Base-by-base conservation (phyloP, 1,140 invertebrate genomes). In the Trachymyrmex septentrionalis region DNA sequence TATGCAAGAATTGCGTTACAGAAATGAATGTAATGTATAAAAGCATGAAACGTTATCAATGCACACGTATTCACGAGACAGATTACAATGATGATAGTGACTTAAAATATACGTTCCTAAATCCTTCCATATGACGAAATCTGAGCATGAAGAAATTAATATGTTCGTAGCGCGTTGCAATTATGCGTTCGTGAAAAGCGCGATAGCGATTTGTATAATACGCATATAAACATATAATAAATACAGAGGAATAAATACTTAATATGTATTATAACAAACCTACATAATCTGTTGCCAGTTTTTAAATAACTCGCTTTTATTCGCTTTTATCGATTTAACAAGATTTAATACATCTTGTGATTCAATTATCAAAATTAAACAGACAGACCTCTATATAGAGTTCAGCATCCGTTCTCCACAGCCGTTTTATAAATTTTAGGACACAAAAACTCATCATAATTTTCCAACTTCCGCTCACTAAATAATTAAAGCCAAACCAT, bases 231-330 rank as follows among this genome's bases (percentile, higher is more conserved):
- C 38, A 72, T 82, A 77, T 61, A 90, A 90, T 90, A 90, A 90
- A 90, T 90, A 90, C 64, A 90, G 63, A 87, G 48, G 72, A 90
- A 90, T 90, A 90, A 90, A 90, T 90, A 90, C 82, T 90, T 87
- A 85, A 90, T 50, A 66, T 84, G 59, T 71, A 63, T 86, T 66
- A 55, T 72, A 75, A 82, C 7, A 86, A 77, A 72, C 21, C 34
- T 66, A 84, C 10, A 75, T 53, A 71, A 30, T 63, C 30, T 66
- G 30, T 48, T 61, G 19, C 27, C 19, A 19, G 19, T 34, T 55
- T 50, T 12, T 30, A 67, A 24, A 50, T 81, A 67, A 53, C 44
- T 38, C 69, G n/a, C 19, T 3, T n/a, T 82, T 73, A 59, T 16
- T 44, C 38, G 38, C 38, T 44, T 10, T 44, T 44, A 48, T 44